These are phyloP conservation scores for Napeogenes sylphis DNA, from an alignment of 2,888 invertebrate genomes.

Conservation along the genomic window DNA sequence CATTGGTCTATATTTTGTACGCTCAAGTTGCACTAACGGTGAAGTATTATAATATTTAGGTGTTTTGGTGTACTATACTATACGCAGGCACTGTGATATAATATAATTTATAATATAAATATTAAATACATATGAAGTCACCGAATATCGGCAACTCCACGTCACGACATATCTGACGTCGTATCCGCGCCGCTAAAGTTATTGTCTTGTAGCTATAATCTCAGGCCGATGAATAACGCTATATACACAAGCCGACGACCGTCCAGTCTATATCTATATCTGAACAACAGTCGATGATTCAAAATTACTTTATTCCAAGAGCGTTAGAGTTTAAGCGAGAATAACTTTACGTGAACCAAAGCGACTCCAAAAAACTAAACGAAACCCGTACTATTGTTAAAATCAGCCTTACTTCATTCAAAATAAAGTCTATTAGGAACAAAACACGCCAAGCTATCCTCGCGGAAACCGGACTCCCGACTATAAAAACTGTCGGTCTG, in stretches of 20 bases:
- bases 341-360: constrained; percentile 49
- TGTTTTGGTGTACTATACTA: constrained; percentile 42
- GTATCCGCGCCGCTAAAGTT: constrained; percentile 34
- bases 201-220: constrained; percentile 59
- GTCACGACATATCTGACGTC: constrained; percentile 17
- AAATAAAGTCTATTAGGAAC: constrained; percentile 75
- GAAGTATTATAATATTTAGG: constrained; percentile 40
- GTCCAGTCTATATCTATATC: constrained; percentile 48
- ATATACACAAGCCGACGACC: constrained; percentile 47
- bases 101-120: constrained; percentile 20
- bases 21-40: constrained; percentile 66
- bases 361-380: constrained; percentile 41
- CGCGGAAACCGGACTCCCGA: constrained; percentile 42
- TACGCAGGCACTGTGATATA: constrained; percentile 49
- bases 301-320: constrained; percentile 19
- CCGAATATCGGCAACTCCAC: constrained; percentile 9
- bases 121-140: constrained; percentile 10
- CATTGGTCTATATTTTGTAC: constrained; percentile 74
- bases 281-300: constrained; percentile 23
- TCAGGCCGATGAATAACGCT: constrained; percentile 48
- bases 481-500: constrained; percentile 36
- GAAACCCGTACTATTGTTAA: constrained; percentile 67
- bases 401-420: constrained; percentile 67
- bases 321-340: constrained; percentile 44
- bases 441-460: constrained; percentile 61